Evolutionary conservation across 2,797 vertebrate genomes (phyloP), one percentile per base, ranked within the genome.

Genomic region (Labroides dimidiatus): DNA sequence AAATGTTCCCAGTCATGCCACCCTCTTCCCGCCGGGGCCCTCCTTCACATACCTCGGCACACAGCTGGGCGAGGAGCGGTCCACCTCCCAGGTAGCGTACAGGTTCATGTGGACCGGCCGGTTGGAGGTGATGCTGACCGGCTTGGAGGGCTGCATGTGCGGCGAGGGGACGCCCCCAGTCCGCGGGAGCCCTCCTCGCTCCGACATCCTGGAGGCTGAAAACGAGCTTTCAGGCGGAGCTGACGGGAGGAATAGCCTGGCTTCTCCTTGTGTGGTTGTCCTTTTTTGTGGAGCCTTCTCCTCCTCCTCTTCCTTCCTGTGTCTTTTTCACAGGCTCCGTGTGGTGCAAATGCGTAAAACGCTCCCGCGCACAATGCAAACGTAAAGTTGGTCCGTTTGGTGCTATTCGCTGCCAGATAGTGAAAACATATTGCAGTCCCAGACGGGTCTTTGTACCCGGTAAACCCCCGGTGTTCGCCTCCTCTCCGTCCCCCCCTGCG

Each of bases 91-190:
- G 84, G 96, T 97, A 33, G 96, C 96, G 88, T 94, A 97, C 84
- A 97, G 95, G 94, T 97, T 97, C 96, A 97, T 97, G 85, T 96
- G 96, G 69, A 97, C 96, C 37, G 96, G 96, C 10, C 96, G 94
- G 93, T 93, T 92, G 77, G 94, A 92, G 84, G 85, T 84, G 90
- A 94, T 94, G 82, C 91, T 86, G 69, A 94, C 94, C 89, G 93
- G 91, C 74, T 94, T 92, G 92, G 93, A 89, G 93, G 93, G 93
- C 92, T 93, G 92, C 92, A 91, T 73, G 89, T 93, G 93, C 84
- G 92, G 94, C 53, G 91, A 94, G 69, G 89, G 94, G 83, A 91
- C 93, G 80, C 91, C 91, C 87, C 93, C 93, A 69, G 93, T 91
- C 91, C 94, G 94, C 78, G 91, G 94, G 86, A 93, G 92, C 89